A percentile compares a stretch with the other conserved stretches of the same genome.
phyloP scores from a whole-genome alignment of 1,140 invertebrate species.

The Dinoponera quadriceps region DNA sequence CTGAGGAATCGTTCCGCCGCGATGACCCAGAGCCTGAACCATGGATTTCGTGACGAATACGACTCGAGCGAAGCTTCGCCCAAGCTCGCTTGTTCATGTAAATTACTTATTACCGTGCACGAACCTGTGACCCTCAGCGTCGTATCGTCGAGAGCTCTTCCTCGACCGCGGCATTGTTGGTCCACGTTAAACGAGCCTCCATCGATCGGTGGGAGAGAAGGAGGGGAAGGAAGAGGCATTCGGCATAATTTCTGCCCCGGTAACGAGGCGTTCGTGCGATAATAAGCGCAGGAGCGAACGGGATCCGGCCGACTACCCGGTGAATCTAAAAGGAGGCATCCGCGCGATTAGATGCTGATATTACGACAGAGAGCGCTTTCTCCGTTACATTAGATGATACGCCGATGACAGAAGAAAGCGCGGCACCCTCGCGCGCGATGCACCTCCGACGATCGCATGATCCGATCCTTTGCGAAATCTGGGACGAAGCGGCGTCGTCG shows the following conservation, averaged over 20 bases:
- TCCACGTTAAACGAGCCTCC: constrained; percentile 12
- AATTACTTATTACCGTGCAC: constrained; percentile 47
- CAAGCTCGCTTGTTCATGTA: constrained; percentile 31
- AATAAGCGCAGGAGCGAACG: constrained; percentile 28
- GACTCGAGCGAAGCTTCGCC: background rate
- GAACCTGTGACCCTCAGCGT: constrained; percentile 32
- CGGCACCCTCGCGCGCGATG: background rate
- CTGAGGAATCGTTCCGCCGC: background rate
- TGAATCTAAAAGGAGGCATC: constrained; percentile 37
- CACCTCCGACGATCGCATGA: constrained; percentile 33
- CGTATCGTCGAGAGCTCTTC: constrained; percentile 33
- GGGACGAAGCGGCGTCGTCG: constrained; percentile 44
- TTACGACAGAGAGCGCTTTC: constrained; percentile 62
- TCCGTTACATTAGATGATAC: constrained; percentile 49
- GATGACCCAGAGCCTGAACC: constrained; percentile 3
- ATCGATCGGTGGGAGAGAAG: too few species aligned
- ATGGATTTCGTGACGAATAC: constrained; percentile 13
- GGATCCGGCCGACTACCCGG: constrained; percentile 4
- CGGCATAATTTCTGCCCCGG: background rate
- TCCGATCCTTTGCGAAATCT: constrained; percentile 60
- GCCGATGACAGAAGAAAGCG: constrained; percentile 65
- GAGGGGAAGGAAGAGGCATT: too few species aligned
- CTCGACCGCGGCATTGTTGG: background rate
- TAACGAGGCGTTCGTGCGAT: constrained; percentile 25
- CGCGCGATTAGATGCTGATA: constrained; percentile 44